Base-by-base conservation (phyloP, 2,888 invertebrate species). In the Limnephilus auricula region DNA sequence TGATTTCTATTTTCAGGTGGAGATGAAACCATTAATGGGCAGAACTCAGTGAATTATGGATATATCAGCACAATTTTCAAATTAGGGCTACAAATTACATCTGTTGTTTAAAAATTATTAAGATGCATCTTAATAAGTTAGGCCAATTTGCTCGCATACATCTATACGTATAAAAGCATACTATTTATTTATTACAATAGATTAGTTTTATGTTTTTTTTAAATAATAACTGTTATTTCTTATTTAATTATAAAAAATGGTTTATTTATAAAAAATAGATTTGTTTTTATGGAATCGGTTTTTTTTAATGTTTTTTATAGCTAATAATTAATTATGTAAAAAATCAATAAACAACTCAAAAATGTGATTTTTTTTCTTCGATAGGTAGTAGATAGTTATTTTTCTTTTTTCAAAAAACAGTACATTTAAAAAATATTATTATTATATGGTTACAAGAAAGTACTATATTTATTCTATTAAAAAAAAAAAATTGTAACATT, bases 1-100 rank as follows among this genome's bases (percentile, higher is more conserved):
- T 25, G 65, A 65, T 25, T 65, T 65, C 18, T 80, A 32, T 80
- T 80, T 80, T 80, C 80, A 80, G 80, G 80, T 80, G 80, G 80
- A 80, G 32, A 32, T 80, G 32, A 80, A 80, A 31, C 80, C 80
- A 80, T 80, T 80, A 18, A 80, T 80, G 65, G 65, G 65, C 25
- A 65, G 65, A n/a, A 65, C 65, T 65, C 65, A 65, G 25, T 65
- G 65, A 65, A 25, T 65, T 65, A 25, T 18, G 65, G 65, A 65
- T 18, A 65, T 25, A n/a, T 65, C 6, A 65, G 65, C 65, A 65
- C 65, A 65, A 65, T 65, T n/a, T 65, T 65, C 25, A 65, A 65
- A 65, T 65, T 65, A 18, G 65, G 65, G 5, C 65, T 65, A 0
- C 6, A 65, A 65, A 65, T 9, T 65, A 65, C 25, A 65, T 65